These are phyloP conservation scores for Daubentonia madagascariensis DNA, from an alignment of 2,113 vertebrate species.

Conservation along the genomic window DNA sequence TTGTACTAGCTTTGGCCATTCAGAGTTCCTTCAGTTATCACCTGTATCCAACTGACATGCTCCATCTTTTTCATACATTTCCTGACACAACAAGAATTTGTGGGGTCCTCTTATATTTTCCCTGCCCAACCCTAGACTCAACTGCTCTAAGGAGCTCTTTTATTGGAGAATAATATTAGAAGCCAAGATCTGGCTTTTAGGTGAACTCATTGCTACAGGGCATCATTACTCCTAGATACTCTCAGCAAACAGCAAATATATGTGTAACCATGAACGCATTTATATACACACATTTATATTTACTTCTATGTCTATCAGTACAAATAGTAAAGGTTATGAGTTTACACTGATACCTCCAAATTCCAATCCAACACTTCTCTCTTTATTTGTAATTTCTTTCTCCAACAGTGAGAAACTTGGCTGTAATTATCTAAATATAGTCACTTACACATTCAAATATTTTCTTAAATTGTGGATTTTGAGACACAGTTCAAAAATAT, in stretches of 20 bases:
- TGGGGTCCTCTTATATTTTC: neutral
- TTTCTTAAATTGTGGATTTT: neutral
- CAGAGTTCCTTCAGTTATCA: neutral
- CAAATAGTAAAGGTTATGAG: too few relatives aligned
- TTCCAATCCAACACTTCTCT: too few relatives aligned
- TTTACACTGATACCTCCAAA: too few relatives aligned
- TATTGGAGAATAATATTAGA: neutral
- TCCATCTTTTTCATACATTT: neutral
- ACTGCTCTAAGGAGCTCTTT: neutral
- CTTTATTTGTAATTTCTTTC: neutral
- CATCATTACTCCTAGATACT: neutral
- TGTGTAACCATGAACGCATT: neutral
- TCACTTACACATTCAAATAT: neutral
- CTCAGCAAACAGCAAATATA: neutral
- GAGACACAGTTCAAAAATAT: neutral
- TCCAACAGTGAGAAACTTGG: neutral
- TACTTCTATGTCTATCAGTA: neutral
- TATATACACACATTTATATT: neutral
- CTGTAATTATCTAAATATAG: neutral
- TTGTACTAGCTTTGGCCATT: neutral
- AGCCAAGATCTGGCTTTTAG: neutral
- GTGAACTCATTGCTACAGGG: neutral
- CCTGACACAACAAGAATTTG: neutral
- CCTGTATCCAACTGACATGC: neutral
- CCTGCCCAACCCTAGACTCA: neutral